Percentiles rank a stretch among this genome's conserved stretches.
Conservation (phyloP, 2,113 vertebrate species). For the Myiozetetes cayanensis region DNA sequence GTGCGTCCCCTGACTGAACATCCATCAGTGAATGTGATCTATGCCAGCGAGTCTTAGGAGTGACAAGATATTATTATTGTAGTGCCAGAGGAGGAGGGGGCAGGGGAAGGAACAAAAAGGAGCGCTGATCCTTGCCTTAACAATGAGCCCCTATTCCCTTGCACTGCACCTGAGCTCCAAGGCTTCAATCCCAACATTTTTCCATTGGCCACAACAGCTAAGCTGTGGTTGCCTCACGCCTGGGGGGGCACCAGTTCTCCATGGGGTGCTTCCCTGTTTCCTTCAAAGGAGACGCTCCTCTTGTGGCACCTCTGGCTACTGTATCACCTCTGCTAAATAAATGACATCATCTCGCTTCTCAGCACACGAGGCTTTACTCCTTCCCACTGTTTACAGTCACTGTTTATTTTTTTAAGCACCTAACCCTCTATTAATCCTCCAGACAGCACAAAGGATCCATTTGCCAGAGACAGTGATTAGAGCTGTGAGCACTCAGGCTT, state of each 20-base stretch:
- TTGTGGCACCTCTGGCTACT: slow-evolving; percentile 21
- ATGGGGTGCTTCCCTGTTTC: not conserved
- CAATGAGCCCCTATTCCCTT: slow-evolving; percentile 78
- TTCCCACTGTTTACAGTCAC: slow-evolving; percentile 30
- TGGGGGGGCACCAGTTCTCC: not conserved
- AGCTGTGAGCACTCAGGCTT: slow-evolving; percentile 30
- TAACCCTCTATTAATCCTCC: slow-evolving; percentile 25
- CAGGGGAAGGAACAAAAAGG: slow-evolving; percentile 63
- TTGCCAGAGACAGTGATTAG: slow-evolving; percentile 67
- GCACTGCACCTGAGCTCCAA: slow-evolving; percentile 69
- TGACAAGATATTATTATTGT: slow-evolving; percentile 77
- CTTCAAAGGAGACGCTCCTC: slow-evolving; percentile 32
- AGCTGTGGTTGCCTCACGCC: slow-evolving; percentile 37
- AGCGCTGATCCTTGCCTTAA: slow-evolving; percentile 61
- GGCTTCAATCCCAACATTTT: slow-evolving; percentile 51
- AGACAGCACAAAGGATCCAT: slow-evolving; percentile 64
- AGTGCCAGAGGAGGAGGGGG: slow-evolving; percentile 57
- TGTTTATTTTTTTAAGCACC: slow-evolving; percentile 52
- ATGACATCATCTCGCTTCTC: slow-evolving; percentile 53
- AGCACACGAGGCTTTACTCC: slow-evolving; percentile 14
- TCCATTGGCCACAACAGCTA: slow-evolving; percentile 60
- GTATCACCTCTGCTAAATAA: slow-evolving; percentile 57
- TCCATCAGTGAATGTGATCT: slow-evolving; percentile 64
- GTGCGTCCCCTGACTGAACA: slow-evolving; percentile 44
- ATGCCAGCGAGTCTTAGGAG: slow-evolving; percentile 70